These are phyloP conservation scores for Beris morrisii DNA, from an alignment of 2,888 invertebrate genomes.

Conservation along the genomic window DNA sequence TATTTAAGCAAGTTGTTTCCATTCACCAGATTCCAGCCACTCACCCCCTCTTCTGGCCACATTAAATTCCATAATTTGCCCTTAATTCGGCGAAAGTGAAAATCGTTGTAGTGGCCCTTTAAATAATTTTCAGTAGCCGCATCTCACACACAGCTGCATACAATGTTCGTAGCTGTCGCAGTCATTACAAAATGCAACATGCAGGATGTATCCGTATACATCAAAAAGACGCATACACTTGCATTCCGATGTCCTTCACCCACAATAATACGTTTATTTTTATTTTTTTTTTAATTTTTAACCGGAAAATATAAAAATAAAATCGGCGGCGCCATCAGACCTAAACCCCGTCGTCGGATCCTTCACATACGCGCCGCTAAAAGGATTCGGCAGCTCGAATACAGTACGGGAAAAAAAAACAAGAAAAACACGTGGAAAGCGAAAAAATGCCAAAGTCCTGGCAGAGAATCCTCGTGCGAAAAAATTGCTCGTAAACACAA, in stretches of 20 bases:
- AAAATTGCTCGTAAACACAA: conserved; percentile 23
- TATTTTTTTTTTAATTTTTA: conserved; percentile 28
- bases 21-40: too few species aligned
- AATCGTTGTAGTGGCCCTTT: conserved; percentile 27
- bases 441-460: conserved; percentile 23
- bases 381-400: background rate
- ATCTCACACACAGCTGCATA: conserved; percentile 13
- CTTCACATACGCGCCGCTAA: background rate
- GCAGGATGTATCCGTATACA: conserved; percentile 19
- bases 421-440: conserved; percentile 4
- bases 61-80: conserved; percentile 39
- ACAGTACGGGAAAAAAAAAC: background rate
- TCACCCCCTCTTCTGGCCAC: conserved; percentile 18
- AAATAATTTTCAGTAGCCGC: conserved; percentile 24
- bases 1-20: background rate
- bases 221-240: conserved; percentile 25
- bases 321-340: conserved; percentile 24
- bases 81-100: conserved; percentile 37
- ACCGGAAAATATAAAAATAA: conserved; percentile 27
- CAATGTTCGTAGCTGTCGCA: background rate
- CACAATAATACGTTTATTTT: conserved; percentile 36
- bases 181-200: background rate
- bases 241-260: conserved; percentile 37
- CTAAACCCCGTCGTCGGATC: conserved; percentile 4
- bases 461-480: conserved; percentile 2